These are phyloP conservation scores for Psammodynastes pulverulentus DNA, from an alignment of 2,113 vertebrate genomes.

Conservation along the genomic window DNA sequence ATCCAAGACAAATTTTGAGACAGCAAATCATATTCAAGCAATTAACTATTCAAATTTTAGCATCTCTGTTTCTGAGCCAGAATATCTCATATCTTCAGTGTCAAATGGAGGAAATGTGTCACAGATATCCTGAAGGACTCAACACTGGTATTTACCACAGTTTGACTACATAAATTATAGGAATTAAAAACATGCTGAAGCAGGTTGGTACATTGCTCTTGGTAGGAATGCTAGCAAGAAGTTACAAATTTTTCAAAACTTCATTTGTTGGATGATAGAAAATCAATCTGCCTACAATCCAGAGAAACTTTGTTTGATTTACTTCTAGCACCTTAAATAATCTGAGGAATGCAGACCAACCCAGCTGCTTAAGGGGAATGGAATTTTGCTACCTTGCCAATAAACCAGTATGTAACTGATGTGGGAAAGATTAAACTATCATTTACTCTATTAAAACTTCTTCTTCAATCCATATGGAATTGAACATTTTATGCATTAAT, in stretches of 20 bases:
- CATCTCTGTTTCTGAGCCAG: neutral
- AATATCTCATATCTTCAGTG: neutral
- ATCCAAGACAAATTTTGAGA: neutral
- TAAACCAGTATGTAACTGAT: neutral
- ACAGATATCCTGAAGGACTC: neutral
- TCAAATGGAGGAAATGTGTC: neutral
- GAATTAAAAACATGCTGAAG: neutral
- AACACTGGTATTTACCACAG: neutral
- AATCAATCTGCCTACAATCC: neutral
- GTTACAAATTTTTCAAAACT: neutral
- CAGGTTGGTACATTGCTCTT: neutral
- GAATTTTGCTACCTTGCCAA: neutral
- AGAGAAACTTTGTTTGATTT: neutral
- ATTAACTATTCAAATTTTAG: neutral
- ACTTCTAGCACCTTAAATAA: neutral
- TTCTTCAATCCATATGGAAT: neutral
- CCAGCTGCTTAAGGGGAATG: neutral
- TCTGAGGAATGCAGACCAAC: neutral
- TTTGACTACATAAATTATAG: neutral
- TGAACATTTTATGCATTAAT: neutral
- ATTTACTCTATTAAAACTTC: neutral
- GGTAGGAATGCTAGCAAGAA: neutral
- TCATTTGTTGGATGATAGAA: neutral
- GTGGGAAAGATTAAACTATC: neutral
- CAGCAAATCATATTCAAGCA: neutral